Evolutionary conservation across 2,797 vertebrate species (phyloP).

Genomic region (Lithobates pipiens): DNA sequence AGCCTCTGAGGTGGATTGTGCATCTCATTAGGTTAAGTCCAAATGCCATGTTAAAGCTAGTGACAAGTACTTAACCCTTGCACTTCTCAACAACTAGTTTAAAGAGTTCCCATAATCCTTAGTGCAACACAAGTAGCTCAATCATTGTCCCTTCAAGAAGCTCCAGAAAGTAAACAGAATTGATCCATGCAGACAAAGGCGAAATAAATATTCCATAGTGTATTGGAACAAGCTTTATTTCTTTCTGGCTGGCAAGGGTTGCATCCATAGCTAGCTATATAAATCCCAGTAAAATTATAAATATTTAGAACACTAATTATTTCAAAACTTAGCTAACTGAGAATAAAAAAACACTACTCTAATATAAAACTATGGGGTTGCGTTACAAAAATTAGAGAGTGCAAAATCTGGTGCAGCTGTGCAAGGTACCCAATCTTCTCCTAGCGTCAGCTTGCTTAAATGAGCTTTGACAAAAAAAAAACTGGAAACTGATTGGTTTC

Average conservation of each 20-base stretch:
- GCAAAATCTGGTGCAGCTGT: no score
- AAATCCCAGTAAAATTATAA: background rate
- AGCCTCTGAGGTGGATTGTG: conserved; percentile 49
- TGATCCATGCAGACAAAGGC: conserved; percentile 12
- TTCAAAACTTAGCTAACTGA: background rate
- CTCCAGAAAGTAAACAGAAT: conserved; percentile 13
- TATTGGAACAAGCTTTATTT: background rate
- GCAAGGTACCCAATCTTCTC: no score
- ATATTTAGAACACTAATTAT: background rate
- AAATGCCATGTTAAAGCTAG: conserved; percentile 49
- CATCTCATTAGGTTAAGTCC: conserved; percentile 59
- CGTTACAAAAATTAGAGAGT: no score
- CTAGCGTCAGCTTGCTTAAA: no score
- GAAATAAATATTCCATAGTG: conserved; percentile 13
- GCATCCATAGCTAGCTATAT: background rate
- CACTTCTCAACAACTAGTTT: conserved; percentile 13
- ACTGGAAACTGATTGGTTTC: no score
- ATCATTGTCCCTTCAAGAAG: background rate
- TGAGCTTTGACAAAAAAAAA: no score
- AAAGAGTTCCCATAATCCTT: conserved; percentile 2
- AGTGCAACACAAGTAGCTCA: background rate
- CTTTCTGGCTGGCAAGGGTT: background rate
- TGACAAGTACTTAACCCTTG: conserved; percentile 54
- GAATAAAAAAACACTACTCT: background rate
- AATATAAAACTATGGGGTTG: background rate